Percentiles rank a stretch among this genome's conserved stretches.
These are phyloP conservation scores for Alentia gelatinosa DNA, from an alignment of 2,888 invertebrate species.

Conservation along the genomic window DNA sequence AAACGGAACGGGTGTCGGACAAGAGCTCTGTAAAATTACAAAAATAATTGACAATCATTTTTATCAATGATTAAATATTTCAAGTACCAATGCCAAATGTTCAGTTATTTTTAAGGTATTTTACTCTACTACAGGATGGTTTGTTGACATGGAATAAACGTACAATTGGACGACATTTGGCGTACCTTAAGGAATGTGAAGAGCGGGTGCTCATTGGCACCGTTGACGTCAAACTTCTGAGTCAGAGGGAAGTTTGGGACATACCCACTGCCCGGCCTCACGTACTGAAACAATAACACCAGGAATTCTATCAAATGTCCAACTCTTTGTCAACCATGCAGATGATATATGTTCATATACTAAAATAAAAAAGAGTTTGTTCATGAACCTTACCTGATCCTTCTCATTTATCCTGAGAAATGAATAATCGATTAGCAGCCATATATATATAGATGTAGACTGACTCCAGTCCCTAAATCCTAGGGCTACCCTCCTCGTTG, in stretches of 20 bases:
- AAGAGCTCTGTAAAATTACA: not conserved
- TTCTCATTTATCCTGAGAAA: too few species aligned
- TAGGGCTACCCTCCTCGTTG: too few species aligned
- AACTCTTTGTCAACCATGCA: not conserved
- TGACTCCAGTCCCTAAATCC: not conserved
- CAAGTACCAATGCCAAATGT: too few species aligned
- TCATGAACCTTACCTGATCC: not conserved
- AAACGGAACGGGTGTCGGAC: not conserved
- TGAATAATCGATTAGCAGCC: not conserved
- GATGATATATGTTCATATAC: not conserved
- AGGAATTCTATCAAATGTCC: not conserved
- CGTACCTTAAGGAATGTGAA: constrained; percentile 44
- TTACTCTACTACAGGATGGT: too few species aligned
- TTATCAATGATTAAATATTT: too few species aligned
- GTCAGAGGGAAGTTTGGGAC: constrained; percentile 14
- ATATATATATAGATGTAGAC: not conserved
- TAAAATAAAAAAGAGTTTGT: not conserved
- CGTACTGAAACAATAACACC: not conserved
- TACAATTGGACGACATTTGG: not conserved
- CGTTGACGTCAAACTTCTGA: constrained; percentile 26
- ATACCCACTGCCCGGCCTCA: constrained; percentile 19
- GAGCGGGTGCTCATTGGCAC: not conserved
- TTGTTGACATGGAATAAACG: not conserved
- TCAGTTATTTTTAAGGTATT: too few species aligned
- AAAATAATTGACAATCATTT: not conserved